Evolutionary conservation across 2,797 vertebrate genomes (phyloP), one percentile per base, ranked within the genome.

Genomic region (Trachops cirrhosus): DNA sequence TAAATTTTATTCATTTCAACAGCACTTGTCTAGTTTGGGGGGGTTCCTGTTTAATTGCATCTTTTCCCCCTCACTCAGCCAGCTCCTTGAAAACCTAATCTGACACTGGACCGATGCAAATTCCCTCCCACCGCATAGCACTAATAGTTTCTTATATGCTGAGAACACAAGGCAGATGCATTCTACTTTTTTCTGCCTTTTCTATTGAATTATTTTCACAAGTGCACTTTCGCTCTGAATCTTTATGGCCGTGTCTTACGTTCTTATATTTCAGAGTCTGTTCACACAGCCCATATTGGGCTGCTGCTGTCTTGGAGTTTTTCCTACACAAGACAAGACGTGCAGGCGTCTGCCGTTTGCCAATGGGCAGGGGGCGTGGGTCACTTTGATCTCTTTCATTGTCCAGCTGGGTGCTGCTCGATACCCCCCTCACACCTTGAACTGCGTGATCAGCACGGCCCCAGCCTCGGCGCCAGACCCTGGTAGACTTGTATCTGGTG

Each of bases 141-240:
- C 14, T 18, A 1, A 4, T 26, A 29, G 57, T 77, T 95, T 62
- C 39, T 67, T 82, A 29, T 7, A 26, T 21, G 34, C 75, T 4
- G 4, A 79, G 57, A 83, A 70, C 10, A 44, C 68, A 84, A 67
- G 93, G 68, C 34, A 82, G 62, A 62, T 32, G 19, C n/a, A 9
- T 26, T 37, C 64, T 44, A 16, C 44, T 32, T 16, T 59, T 62
- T 67, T 5, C 44, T 67, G 74, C 54, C 39, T 59, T 82, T 68
- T 78, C 39, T 59, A 48, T 6, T 73, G 50, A 74, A 78, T 86
- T 79, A 68, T 59, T 92, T 95, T 92, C 68, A 59, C 24, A 70
- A 46, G 19, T 7, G 18, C 2, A 26, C 24, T 74, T 89, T 75
- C 32, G 9, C 46, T 74, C 32, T 5, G 34, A 41, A 18, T 39